Evolutionary conservation across 1,140 invertebrate genomes (phyloP).

Genomic region (Caenorhabditis elegans): WBcel235 BX284602.5:9999001-9999500

Average conservation of each 20-base stretch:
- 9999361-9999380: too few relatives aligned
- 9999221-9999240: conserved; percentile 49
- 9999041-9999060: background rate
- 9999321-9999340: too few relatives aligned
- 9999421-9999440: background rate
- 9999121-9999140: conserved; percentile 2
- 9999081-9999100: background rate
- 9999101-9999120: background rate
- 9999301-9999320: conserved; percentile 52
- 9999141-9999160: conserved; percentile 23
- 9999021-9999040: conserved; percentile 33
- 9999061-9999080: background rate
- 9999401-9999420: background rate
- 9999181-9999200: background rate
- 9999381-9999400: conserved; percentile 7
- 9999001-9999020: conserved; percentile 40
- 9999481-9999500: background rate
- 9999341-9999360: too few relatives aligned
- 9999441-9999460: background rate
- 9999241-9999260: conserved; percentile 55
- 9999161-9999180: background rate
- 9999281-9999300: conserved; percentile 50
- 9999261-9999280: conserved; percentile 51
- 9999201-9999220: conserved; percentile 48
- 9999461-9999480: background rate